Evolutionary conservation across 30 jellyfish, hydroid and myxozoan genomes (phyloP), one percentile per base, ranked within the genome.

Genomic region (Nemopilema nomurai): DNA sequence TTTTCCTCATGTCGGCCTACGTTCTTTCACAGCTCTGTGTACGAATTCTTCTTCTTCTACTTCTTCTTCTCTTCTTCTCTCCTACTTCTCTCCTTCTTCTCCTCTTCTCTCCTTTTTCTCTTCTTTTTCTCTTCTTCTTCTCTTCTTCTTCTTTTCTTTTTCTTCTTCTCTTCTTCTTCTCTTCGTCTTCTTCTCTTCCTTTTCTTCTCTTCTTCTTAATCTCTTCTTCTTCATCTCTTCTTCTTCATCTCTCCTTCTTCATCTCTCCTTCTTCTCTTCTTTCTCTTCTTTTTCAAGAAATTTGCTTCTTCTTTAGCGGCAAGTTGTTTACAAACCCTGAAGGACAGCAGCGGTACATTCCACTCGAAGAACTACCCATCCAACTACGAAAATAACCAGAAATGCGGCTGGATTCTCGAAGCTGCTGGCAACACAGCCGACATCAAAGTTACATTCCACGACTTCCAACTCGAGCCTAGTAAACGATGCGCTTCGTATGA

Each of bases 401-500:
- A 67, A 41, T 83, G 91, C 51, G 95, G 80, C 18, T 90, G 97
- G 97, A 74, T 51, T 3, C 77, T 90, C 16, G 89, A 79, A 83
- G 91, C 97, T 19, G 65, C 85, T 23, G 91, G 88, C 26, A 80
- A 84, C 29, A 70, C 89, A 67, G 97, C 97, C 1, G 97, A 84
- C 87, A 86, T 92, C 33, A 65, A 96, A 32, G 85, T 87, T 4
- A 72, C 80, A 18, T 77, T 92, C 62, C 68, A 26, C 19, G 91
- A 87, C 65, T 92, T 92, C 51, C 77, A 62, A 18, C 70, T 92
- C 29, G 98, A 92, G 84, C 89, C 96, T 4, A 87, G 87, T 78
- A 87, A 92, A 83, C 78, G 96, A 19, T 92, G 98, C 74, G 49
- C 92, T n/a, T 22, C 62, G 29, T 92, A 80, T 53, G 98, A 92